Evolutionary conservation across 2,888 invertebrate species (phyloP).

Genomic region (Chymomyza caudatula): DNA sequence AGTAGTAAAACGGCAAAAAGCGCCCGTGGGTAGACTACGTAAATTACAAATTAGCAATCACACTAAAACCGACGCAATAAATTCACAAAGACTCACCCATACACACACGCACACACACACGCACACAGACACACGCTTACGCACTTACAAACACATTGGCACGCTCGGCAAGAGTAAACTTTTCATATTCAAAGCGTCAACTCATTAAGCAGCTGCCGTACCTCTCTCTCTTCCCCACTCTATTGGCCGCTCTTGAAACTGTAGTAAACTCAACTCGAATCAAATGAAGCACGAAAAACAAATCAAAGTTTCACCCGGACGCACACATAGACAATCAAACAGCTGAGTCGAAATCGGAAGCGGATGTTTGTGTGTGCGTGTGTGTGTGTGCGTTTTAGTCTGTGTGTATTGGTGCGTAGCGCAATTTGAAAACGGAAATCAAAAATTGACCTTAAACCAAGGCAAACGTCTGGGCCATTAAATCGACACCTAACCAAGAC

Average conservation of each 20-base stretch:
- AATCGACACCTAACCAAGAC: conserved; percentile 62
- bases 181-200: conserved; percentile 71
- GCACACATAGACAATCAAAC: conserved; percentile 22
- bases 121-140: conserved; percentile 13
- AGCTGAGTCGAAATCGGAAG: conserved; percentile 40
- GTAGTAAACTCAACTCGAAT: conserved; percentile 37
- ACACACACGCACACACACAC: neutral
- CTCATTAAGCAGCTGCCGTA: conserved; percentile 64
- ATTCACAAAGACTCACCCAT: conserved; percentile 33
- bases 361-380: conserved; percentile 53
- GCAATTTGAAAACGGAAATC: conserved; percentile 71
- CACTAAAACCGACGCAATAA: conserved; percentile 65
- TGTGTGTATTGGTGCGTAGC: conserved; percentile 36
- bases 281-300: conserved; percentile 71
- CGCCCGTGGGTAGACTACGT: conserved; percentile 63
- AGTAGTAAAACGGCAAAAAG: conserved; percentile 58
- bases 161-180: conserved; percentile 39
- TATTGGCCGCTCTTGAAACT: neutral
- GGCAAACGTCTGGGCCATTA: conserved; percentile 53
- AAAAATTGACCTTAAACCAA: conserved; percentile 69
- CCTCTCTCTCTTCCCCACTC: conserved; percentile 29
- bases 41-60: conserved; percentile 75
- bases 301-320: conserved; percentile 54
- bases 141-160: neutral
- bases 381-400: neutral